These are phyloP conservation scores for Zaprionus ghesquierei DNA, from an alignment of 1,140 invertebrate species.

Conservation along the genomic window DNA sequence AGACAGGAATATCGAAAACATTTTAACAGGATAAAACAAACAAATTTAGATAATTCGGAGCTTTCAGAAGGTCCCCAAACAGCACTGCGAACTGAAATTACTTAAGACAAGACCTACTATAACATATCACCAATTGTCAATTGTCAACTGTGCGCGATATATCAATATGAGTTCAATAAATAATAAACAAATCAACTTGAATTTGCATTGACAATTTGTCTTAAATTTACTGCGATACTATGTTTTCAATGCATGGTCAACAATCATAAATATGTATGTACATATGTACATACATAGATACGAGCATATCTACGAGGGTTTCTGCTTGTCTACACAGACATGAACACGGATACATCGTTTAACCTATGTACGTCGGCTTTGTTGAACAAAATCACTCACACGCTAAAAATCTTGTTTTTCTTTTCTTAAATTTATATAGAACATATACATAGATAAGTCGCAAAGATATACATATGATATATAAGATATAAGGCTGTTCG, in stretches of 20 bases:
- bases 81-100: not conserved
- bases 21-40: not conserved
- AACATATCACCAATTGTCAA: not conserved
- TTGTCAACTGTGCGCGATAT: not conserved
- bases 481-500: not conserved
- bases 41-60: not conserved
- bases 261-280: not conserved
- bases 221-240: not conserved
- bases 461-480: slow-evolving; percentile 2
- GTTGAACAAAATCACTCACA: not conserved
- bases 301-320: not conserved
- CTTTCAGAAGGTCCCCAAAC: not conserved
- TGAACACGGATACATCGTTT: not conserved
- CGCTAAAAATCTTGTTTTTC: slow-evolving; percentile 15
- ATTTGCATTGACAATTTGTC: not conserved
- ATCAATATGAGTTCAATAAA: not conserved
- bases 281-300: not conserved
- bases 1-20: no score
- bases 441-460: not conserved
- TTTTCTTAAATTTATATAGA: not conserved
- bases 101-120: not conserved
- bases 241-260: not conserved
- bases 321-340: not conserved
- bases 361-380: not conserved
- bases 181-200: slow-evolving; percentile 4